Base-by-base conservation (phyloP, 2,888 invertebrate species). In the Troides aeacus region DNA sequence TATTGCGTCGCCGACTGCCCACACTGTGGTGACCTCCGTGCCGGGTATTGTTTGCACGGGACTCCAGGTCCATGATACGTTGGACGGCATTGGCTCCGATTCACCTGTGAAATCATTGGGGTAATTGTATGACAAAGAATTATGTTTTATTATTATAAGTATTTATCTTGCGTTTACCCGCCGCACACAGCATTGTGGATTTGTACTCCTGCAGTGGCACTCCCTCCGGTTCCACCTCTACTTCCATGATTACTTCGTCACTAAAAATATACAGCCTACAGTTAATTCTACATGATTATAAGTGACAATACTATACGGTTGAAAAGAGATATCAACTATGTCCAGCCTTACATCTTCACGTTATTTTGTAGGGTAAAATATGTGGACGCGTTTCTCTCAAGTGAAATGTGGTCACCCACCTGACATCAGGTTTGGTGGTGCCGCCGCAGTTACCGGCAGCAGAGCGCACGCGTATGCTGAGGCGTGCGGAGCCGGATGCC, bases 201-300 rank as follows among this genome's bases (percentile, higher is more conserved):
- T 94, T 94, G 12, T 95, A 94, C 65, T 94, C 93, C 73, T 94
- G 94, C 5, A 94, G 88, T 0, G 94, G 94, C 42, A 95, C 93
- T 2, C 97, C 97, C 87, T 97, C 97, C 0, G 96, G 94, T 77
- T 95, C 94, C 0, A 96, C 94, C 12, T 90, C 78, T 18, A 96
- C 87, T 17, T 93, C 88, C 74, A 95, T 95, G 2, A 94, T 86
- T 6, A 96, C 93, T 70, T 94, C 93, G 77, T 96, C 96, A 75
- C 93, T 93, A 81, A 69, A 21, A 66, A 69, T 8, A 58, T 66
- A 18, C 46, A 46, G 15, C 0, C 12, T 46, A 12, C 1, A 7
- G 39, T 6, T 6, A 7, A 39, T 39, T 39, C 1, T 10, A 39
- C 39, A 39, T 8, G 10, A 39, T 39, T 1, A 0, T 39, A 39